A percentile compares a stretch with the other conserved stretches of the same genome.
Conservation (phyloP, 2,888 invertebrate species). For the Teleogryllus oceanicus region DNA sequence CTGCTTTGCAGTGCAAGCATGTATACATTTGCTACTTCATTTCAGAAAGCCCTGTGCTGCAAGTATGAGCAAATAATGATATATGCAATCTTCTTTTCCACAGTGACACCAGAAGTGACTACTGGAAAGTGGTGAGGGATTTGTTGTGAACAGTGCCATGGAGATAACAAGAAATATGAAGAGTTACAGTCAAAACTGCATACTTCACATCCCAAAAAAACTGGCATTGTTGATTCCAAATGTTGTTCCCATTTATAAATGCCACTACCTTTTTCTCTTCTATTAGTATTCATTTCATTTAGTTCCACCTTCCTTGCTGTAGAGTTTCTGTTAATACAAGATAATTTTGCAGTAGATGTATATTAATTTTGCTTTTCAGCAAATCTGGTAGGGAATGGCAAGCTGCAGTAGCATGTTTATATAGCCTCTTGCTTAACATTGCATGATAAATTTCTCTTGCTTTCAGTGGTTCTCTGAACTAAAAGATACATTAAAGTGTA, state of each 20-base stretch:
- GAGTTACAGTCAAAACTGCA: not conserved
- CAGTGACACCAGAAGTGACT: slow-evolving; percentile 28
- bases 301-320: not conserved
- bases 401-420: slow-evolving; percentile 25
- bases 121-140: slow-evolving; percentile 30
- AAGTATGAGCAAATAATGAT: no score
- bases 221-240: not conserved
- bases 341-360: not conserved
- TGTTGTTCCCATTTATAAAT: slow-evolving; percentile 3
- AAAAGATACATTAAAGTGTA: not conserved
- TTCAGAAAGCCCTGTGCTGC: no score
- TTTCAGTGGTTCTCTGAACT: slow-evolving; percentile 18
- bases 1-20: no score
- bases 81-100: slow-evolving; percentile 22
- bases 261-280: not conserved
- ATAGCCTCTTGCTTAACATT: slow-evolving; percentile 19
- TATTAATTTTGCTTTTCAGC: slow-evolving; percentile 20
- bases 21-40: no score
- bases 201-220: not conserved
- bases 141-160: slow-evolving; percentile 20
- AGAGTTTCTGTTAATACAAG: not conserved
- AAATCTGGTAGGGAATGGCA: slow-evolving; percentile 24
- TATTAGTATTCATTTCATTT: not conserved
- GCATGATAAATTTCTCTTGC: not conserved
- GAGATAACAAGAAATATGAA: not conserved